phyloP scores from a whole-genome alignment of 2,797 vertebrate species.

The Euphonia xanthogaster region DNA sequence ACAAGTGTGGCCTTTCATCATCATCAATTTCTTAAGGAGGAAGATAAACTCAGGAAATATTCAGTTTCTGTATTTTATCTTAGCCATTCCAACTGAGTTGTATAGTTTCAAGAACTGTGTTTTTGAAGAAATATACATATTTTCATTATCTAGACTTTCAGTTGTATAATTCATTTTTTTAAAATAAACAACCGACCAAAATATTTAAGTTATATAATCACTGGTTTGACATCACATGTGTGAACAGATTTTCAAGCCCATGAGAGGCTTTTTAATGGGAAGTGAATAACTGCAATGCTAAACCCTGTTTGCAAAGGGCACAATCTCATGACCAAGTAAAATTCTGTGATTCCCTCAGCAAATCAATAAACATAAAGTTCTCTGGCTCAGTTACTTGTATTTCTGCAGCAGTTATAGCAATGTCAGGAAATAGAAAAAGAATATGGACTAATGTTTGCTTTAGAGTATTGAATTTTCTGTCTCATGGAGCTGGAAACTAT shows the following conservation, averaged over 20 bases:
- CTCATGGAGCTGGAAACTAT: not conserved
- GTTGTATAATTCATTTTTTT: not conserved
- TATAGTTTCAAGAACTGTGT: not conserved
- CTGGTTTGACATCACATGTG: rapidly evolving
- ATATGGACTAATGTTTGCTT: not conserved
- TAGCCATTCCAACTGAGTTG: not conserved
- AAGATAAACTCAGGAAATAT: not conserved
- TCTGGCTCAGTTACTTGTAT: not conserved
- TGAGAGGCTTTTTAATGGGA: not conserved
- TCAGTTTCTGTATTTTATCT: not conserved
- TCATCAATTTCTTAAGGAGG: too few relatives aligned
- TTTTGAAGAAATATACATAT: not conserved
- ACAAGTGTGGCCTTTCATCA: not conserved
- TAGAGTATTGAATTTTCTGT: not conserved
- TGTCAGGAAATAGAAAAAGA: not conserved
- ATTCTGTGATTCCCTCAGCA: not conserved
- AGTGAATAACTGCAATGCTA: not conserved
- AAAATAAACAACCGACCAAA: not conserved
- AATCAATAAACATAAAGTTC: not conserved
- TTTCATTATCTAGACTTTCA: not conserved
- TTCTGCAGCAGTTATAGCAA: not conserved
- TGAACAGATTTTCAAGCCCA: not conserved
- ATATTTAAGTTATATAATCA: not conserved
- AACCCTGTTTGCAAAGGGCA: not conserved
- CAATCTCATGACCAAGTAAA: not conserved